Evolutionary conservation across 2,888 invertebrate species (phyloP).

Genomic region (Cistogaster globosa): DNA sequence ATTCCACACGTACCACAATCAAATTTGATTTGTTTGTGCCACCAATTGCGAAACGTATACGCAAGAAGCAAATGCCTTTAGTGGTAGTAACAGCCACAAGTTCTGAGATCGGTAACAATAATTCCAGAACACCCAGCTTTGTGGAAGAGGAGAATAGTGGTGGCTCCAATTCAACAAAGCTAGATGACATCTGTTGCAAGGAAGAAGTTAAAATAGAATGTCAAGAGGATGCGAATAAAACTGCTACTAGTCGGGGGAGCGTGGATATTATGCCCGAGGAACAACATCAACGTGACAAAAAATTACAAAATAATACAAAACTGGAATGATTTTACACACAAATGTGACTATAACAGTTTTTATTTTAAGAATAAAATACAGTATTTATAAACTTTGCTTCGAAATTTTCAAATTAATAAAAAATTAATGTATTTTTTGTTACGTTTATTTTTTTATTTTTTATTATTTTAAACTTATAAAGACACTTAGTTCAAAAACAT

Average conservation of each 20-base stretch:
- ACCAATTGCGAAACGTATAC: constrained; percentile 84
- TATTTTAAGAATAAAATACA: not conserved
- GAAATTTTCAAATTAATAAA: too few species aligned
- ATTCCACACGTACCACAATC: constrained; percentile 79
- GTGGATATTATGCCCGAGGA: constrained; percentile 64
- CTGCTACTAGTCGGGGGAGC: constrained; percentile 5
- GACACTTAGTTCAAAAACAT: constrained; percentile 17
- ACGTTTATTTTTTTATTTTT: too few species aligned
- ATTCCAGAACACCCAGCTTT: constrained; percentile 69
- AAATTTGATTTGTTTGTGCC: constrained; percentile 86
- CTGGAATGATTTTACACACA: not conserved
- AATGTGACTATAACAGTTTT: not conserved
- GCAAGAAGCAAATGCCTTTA: constrained; percentile 78
- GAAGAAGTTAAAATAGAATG: constrained; percentile 19
- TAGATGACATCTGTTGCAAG: constrained; percentile 34
- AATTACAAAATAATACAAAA: constrained; percentile 21
- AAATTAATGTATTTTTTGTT: too few species aligned
- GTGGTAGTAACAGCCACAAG: constrained; percentile 78
- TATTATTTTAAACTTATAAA: too few species aligned
- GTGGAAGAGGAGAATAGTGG: constrained; percentile 61
- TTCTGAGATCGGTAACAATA: constrained; percentile 74
- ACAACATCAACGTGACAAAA: constrained; percentile 13
- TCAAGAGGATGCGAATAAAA: constrained; percentile 8
- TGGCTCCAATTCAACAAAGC: constrained; percentile 47
- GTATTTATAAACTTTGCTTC: too few species aligned